Evolutionary conservation across 2,113 vertebrate genomes (phyloP).

Genomic region (Mustelus asterias): DNA sequence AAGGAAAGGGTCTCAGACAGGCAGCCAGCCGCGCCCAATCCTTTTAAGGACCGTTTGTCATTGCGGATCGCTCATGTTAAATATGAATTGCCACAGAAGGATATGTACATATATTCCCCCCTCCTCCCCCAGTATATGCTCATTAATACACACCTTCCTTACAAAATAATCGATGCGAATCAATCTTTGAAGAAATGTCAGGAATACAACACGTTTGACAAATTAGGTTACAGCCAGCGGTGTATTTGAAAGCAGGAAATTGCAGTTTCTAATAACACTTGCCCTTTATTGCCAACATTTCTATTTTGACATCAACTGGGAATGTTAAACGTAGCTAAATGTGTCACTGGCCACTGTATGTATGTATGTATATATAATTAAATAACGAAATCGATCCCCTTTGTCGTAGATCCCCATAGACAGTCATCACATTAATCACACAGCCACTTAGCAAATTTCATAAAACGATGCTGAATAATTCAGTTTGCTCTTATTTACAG

Average conservation of each 20-base stretch:
- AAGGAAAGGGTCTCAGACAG: background rate
- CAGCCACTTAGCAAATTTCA: background rate
- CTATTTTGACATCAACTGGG: background rate
- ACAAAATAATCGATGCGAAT: background rate
- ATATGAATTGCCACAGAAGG: background rate
- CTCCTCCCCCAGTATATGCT: background rate
- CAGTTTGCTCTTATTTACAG: background rate
- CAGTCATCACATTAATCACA: background rate
- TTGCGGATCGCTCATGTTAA: background rate
- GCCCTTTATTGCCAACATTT: background rate
- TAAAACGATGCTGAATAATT: too few relatives aligned
- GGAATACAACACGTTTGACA: background rate
- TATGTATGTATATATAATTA: background rate
- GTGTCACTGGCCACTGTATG: background rate
- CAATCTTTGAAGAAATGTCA: background rate
- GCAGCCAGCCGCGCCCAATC: slow-evolving; percentile 25
- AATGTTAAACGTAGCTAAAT: background rate
- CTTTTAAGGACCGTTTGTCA: slow-evolving; percentile 28
- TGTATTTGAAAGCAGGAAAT: background rate
- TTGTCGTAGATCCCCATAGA: background rate
- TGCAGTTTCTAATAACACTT: background rate
- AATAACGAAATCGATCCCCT: background rate
- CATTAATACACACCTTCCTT: background rate
- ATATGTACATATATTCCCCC: background rate
- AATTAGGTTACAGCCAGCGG: background rate